phyloP scores from a whole-genome alignment of 92 coral and sea anemone genomes.

The Desmophyllum pertusum region DNA sequence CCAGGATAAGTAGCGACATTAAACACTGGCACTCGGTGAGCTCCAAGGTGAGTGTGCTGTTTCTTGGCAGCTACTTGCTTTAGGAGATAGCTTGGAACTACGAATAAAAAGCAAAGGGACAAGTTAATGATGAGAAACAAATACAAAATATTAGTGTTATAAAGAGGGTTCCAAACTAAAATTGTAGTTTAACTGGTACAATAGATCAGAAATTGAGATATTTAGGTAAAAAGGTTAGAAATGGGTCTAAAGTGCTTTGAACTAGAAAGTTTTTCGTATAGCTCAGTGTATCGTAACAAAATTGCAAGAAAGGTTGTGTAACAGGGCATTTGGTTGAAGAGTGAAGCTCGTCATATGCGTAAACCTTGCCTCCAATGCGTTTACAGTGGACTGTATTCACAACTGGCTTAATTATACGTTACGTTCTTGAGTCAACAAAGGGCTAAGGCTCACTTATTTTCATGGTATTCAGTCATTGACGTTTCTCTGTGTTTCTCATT shows the following conservation, averaged over 20 bases:
- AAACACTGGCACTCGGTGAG: constrained; percentile 4
- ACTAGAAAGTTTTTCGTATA: background rate
- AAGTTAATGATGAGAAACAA: background rate
- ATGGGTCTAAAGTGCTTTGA: background rate
- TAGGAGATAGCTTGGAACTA: constrained; percentile 28
- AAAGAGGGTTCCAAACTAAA: background rate
- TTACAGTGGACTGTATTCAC: background rate
- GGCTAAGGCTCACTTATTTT: background rate
- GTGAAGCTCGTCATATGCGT: no score
- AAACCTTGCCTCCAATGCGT: background rate
- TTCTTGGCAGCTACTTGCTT: background rate
- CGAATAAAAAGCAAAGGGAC: background rate
- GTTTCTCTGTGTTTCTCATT: no score
- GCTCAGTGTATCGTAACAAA: background rate
- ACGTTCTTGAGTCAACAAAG: background rate
- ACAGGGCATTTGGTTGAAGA: background rate
- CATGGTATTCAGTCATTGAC: background rate
- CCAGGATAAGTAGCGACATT: background rate
- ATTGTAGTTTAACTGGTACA: background rate
- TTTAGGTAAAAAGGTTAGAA: background rate
- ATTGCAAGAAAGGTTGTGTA: background rate
- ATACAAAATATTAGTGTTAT: background rate
- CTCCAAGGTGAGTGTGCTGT: background rate
- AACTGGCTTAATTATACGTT: background rate
- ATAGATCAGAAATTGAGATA: background rate